Evolutionary conservation across 2,797 vertebrate species (phyloP).

Genomic region (Phylloscopus collybita): DNA sequence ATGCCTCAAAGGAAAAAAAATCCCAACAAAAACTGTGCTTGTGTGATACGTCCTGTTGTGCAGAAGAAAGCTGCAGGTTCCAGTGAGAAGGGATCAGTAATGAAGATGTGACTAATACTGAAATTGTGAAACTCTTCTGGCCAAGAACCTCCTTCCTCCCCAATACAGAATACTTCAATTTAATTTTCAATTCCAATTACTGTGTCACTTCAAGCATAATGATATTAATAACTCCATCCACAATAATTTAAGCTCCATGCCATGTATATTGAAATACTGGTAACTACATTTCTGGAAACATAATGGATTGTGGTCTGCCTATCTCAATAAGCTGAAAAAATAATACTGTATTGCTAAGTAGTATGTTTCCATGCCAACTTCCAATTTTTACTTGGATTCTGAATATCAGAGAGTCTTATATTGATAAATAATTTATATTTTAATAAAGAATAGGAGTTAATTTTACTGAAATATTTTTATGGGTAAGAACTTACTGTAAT

Average conservation of each 20-base stretch:
- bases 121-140: conserved; percentile 21
- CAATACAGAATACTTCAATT: background rate
- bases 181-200: conserved; percentile 36
- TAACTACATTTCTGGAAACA: conserved; percentile 8
- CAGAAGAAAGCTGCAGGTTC: background rate
- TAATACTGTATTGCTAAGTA: background rate
- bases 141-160: background rate
- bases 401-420: background rate
- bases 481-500: background rate
- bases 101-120: conserved; percentile 36
- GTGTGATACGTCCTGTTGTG: background rate
- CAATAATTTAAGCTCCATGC: background rate
- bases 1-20: background rate
- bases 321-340: conserved; percentile 37
- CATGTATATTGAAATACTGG: background rate
- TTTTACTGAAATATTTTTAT: background rate
- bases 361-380: conserved; percentile 26
- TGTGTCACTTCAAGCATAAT: background rate
- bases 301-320: background rate
- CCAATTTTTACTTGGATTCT: conserved; percentile 12
- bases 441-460: conserved; percentile 24
- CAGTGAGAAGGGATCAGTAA: background rate
- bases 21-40: background rate
- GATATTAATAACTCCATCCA: background rate
- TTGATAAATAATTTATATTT: conserved; percentile 23